Conservation (phyloP, 2,797 vertebrate genomes). For the Propithecus deckenii region DNA sequence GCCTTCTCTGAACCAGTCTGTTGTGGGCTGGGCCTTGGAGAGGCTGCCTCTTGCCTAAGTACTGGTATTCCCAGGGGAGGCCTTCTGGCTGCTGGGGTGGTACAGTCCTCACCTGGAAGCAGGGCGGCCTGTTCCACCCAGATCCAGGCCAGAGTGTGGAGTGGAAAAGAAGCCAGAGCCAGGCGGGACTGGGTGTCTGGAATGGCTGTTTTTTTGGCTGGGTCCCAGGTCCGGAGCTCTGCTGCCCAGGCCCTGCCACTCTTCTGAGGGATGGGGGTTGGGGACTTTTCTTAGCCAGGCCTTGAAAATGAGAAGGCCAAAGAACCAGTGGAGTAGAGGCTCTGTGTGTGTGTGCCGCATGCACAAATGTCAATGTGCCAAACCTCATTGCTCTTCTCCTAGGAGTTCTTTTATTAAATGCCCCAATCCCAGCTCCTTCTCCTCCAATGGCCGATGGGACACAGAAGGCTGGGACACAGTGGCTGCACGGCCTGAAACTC, state of each 20-base stretch:
- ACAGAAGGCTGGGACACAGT: background rate
- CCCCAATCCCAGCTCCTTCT: background rate
- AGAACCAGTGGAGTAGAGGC: background rate
- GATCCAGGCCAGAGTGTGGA: background rate
- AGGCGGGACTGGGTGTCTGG: background rate
- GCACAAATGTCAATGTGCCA: background rate
- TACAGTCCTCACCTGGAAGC: background rate
- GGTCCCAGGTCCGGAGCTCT: background rate
- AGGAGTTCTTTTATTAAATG: background rate
- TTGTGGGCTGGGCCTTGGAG: background rate
- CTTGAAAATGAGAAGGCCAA: background rate
- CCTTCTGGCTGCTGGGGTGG: background rate
- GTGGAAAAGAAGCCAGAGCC: background rate
- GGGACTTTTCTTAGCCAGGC: background rate
- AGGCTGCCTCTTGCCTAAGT: background rate
- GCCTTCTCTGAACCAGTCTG: background rate
- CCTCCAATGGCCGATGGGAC: background rate
- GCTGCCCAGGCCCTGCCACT: background rate
- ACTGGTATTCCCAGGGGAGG: background rate
- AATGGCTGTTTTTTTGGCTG: background rate
- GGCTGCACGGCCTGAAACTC: background rate
- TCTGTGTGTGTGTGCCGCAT: background rate
- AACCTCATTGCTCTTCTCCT: background rate
- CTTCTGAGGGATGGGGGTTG: background rate
- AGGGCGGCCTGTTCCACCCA: too few relatives aligned